Evolutionary conservation across 2,888 invertebrate genomes (phyloP).

Genomic region (Andrena bicolor): DNA sequence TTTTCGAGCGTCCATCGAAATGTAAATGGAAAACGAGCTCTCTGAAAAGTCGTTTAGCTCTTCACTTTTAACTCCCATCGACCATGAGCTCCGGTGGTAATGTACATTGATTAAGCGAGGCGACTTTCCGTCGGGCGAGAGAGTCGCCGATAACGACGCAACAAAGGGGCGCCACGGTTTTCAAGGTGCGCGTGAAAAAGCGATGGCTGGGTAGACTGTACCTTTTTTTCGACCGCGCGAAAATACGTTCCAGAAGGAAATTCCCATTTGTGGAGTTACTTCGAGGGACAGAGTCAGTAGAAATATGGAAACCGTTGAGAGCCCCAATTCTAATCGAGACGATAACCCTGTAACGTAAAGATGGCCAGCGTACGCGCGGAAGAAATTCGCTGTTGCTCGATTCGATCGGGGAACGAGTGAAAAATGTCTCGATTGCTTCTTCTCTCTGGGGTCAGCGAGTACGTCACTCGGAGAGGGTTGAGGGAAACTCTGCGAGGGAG

Average conservation of each 20-base stretch:
- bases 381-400: background rate
- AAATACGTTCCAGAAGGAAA: background rate
- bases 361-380: too few relatives aligned
- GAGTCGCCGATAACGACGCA: background rate
- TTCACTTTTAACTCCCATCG: background rate
- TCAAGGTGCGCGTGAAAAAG: background rate
- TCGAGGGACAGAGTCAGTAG: background rate
- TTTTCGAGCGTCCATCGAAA: background rate
- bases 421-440: too few relatives aligned
- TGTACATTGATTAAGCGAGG: constrained; percentile 5
- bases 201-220: background rate
- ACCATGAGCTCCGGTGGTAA: background rate
- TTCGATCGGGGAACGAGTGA: too few relatives aligned
- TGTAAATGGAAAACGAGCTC: background rate
- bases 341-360: background rate
- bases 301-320: background rate
- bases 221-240: background rate
- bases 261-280: background rate
- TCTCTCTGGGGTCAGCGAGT: too few relatives aligned
- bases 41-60: background rate
- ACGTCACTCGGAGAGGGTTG: background rate
- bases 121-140: constrained; percentile 4
- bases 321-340: background rate
- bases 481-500: background rate
- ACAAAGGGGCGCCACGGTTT: background rate